Percentiles rank a stretch among this genome's conserved stretches.
phyloP scores from a whole-genome alignment of 2,888 invertebrate species.

The Mythimna lalbum region DNA sequence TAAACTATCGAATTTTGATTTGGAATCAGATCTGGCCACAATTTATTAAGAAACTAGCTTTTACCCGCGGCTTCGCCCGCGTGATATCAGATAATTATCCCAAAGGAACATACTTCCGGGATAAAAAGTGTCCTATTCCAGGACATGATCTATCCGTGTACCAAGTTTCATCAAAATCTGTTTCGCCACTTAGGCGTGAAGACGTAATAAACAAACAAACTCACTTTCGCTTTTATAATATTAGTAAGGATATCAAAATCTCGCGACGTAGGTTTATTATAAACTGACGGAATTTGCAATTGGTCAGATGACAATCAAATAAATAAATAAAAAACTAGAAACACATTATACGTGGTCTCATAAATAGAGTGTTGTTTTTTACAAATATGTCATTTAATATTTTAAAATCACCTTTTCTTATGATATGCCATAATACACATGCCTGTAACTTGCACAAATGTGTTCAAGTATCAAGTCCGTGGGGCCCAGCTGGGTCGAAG shows the following conservation, averaged over 20 bases:
- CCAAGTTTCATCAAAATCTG: no score
- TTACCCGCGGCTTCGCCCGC: no score
- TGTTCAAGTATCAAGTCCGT: no score
- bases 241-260: not conserved
- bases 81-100: no score
- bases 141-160: no score
- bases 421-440: not conserved
- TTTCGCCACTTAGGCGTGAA: no score
- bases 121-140: no score
- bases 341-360: constrained; percentile 30
- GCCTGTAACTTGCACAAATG: not conserved
- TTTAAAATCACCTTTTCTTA: constrained; percentile 43
- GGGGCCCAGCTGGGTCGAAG: no score
- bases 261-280: not conserved
- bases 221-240: no score
- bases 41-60: no score
- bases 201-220: no score
- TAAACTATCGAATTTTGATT: not conserved
- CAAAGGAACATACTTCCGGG: no score
- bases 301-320: not conserved
- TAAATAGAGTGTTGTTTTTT: not conserved
- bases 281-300: not conserved
- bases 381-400: not conserved
- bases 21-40: not conserved
- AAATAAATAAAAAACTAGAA: not conserved